Evolutionary conservation across 2,797 vertebrate genomes (phyloP).

Genomic region (Buphagus erythrorhynchus): DNA sequence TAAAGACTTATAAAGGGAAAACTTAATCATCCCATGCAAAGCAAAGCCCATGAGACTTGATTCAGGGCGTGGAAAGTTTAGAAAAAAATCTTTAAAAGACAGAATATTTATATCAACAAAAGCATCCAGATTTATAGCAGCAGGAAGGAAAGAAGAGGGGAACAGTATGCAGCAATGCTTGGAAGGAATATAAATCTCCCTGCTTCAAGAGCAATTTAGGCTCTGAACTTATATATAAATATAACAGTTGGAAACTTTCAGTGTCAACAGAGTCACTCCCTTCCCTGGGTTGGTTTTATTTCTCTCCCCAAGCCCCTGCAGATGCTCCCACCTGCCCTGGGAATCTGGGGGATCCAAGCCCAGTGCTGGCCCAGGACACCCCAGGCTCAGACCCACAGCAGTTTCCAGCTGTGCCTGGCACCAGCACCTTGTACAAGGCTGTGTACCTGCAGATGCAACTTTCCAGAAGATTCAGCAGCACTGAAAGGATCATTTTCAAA

Average conservation of each 20-base stretch:
- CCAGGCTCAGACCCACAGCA: not conserved
- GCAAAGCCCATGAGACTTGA: not conserved
- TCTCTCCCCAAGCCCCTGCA: not conserved
- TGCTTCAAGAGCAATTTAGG: conserved; percentile 29
- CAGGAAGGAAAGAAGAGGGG: conserved; percentile 11
- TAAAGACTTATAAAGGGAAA: not conserved
- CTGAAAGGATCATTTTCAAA: conserved; percentile 32
- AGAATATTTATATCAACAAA: conserved; percentile 8
- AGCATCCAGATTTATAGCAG: conserved; percentile 13
- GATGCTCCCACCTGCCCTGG: not conserved
- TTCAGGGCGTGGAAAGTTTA: not conserved
- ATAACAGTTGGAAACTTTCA: conserved; percentile 45
- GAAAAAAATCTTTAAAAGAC: conserved; percentile 1
- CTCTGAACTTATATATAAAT: conserved; percentile 23
- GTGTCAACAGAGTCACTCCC: conserved; percentile 26
- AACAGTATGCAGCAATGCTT: conserved; percentile 13
- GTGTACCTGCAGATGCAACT: not conserved
- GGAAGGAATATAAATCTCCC: conserved; percentile 42
- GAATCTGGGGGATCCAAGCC: not conserved
- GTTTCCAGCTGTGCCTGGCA: not conserved
- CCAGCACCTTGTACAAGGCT: not conserved
- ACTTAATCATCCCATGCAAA: not conserved
- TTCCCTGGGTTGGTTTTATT: not conserved
- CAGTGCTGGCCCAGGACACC: not conserved
- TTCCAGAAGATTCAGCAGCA: conserved; percentile 27